These are phyloP conservation scores for Himalopsyche kuldschensis DNA, from an alignment of 2,888 invertebrate species.

Conservation along the genomic window DNA sequence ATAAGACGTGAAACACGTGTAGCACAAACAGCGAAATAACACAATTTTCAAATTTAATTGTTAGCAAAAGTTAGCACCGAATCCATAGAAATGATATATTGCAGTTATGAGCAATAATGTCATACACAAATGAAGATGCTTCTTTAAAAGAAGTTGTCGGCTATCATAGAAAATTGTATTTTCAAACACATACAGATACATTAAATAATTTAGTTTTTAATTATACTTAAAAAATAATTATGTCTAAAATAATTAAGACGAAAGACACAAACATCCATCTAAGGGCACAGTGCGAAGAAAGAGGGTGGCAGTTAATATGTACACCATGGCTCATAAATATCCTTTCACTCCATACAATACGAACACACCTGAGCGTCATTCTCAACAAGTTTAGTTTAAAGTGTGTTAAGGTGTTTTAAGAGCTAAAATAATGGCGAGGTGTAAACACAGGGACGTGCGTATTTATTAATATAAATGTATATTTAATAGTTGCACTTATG, in stretches of 20 bases:
- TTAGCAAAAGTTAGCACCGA: too few species aligned
- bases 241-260: not conserved
- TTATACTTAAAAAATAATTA: not conserved
- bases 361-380: constrained; percentile 39
- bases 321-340: constrained; percentile 38
- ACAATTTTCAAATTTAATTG: too few species aligned
- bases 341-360: constrained; percentile 36
- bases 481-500: too few species aligned
- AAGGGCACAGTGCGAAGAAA: not conserved
- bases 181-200: too few species aligned
- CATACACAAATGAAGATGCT: too few species aligned
- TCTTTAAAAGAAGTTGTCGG: too few species aligned
- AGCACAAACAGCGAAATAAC: too few species aligned
- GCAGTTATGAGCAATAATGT: too few species aligned
- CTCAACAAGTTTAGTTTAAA: constrained; percentile 38
- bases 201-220: too few species aligned
- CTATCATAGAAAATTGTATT: too few species aligned
- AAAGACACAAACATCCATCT: not conserved
- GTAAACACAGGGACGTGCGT: not conserved
- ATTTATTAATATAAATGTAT: not conserved
- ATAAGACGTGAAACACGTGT: too few species aligned
- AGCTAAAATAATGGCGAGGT: constrained; percentile 25
- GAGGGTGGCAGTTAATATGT: constrained; percentile 25
- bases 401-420: constrained; percentile 39
- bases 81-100: too few species aligned